Base-by-base conservation (phyloP, 2,888 invertebrate genomes). In the Aphodius granarius region DNA sequence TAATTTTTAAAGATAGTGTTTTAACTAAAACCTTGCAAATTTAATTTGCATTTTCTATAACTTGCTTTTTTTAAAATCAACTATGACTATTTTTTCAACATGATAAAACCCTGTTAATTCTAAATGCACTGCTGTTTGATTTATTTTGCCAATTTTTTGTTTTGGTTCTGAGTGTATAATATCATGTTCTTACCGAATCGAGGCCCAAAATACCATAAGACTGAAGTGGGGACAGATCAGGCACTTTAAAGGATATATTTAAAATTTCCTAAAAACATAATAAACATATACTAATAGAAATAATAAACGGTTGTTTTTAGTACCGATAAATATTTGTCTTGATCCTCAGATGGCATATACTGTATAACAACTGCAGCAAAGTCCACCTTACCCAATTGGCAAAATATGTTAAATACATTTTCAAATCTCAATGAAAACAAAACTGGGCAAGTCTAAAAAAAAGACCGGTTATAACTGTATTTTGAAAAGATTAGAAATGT, bases 361-460 rank as follows among this genome's bases (percentile, higher is more conserved):
- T 83, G 83, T 16, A 84, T 68, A 43, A 84, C 77, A 23, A 85
- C 72, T 2, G 81, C 82, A 15, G 83, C 83, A 74, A 83, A 82
- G 66, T 81, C 82, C 17, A 66, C 74, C 76, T 81, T 81, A 68
- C 80, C 78, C 5, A 79, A 62, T 74, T 80, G 70, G 1, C 83
- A 75, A 66, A 81, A 84, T 68, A 78, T 81, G 65, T 83, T 78
- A n/a, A 83, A 76, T 16, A 80, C 78, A n/a, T 78, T 78, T 63
- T 82, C 81, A 21, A 85, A 81, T 78, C 84, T 80, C n/a, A 86
- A 73, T 3, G 79, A 81, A 76, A 80, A 80, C 65, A 84, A 75
- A 19, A 84, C 83, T n/a, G 86, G 86, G 78, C 86, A 86, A 19
- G 83, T 78, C 84, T 85, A 83, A 76, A 76, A 74, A 19, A 78